A percentile compares a stretch with the other conserved stretches of the same genome.
phyloP scores from a whole-genome alignment of 2,113 vertebrate species.

The Daphoenositta chrysoptera region DNA sequence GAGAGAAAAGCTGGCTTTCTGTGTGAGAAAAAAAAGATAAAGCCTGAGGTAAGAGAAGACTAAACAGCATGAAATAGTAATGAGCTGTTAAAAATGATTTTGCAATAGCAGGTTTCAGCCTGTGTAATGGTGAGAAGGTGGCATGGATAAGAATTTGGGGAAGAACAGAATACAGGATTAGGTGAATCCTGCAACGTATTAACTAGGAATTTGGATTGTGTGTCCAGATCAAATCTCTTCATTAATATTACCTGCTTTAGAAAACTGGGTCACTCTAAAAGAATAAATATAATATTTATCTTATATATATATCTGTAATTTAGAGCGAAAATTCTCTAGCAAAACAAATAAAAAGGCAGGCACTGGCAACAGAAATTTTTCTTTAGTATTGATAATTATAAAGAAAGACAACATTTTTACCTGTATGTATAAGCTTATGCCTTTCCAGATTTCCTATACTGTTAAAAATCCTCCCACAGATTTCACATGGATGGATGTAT shows the following conservation, averaged over 20 bases:
- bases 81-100: conserved; percentile 55
- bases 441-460: conserved; percentile 97
- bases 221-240: not conserved
- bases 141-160: not conserved
- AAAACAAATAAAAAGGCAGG: not conserved
- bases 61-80: conserved; percentile 51
- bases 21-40: not conserved
- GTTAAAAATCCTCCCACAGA: conserved; percentile 97
- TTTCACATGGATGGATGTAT: conserved; percentile 97
- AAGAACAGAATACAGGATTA: not conserved
- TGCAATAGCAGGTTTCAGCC: conserved; percentile 46
- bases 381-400: not conserved
- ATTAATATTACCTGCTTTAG: not conserved
- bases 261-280: not conserved
- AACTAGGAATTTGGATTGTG: not conserved
- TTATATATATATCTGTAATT: not conserved
- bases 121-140: conserved; percentile 5
- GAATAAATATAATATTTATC: not conserved
- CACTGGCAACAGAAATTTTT: not conserved
- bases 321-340: not conserved
- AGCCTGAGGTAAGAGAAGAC: not conserved
- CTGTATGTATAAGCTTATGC: conserved; percentile 98
- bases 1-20: not conserved
- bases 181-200: not conserved
- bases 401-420: conserved; percentile 66